These are phyloP conservation scores for Furcula furcula DNA, from an alignment of 2,888 invertebrate species.

Conservation along the genomic window DNA sequence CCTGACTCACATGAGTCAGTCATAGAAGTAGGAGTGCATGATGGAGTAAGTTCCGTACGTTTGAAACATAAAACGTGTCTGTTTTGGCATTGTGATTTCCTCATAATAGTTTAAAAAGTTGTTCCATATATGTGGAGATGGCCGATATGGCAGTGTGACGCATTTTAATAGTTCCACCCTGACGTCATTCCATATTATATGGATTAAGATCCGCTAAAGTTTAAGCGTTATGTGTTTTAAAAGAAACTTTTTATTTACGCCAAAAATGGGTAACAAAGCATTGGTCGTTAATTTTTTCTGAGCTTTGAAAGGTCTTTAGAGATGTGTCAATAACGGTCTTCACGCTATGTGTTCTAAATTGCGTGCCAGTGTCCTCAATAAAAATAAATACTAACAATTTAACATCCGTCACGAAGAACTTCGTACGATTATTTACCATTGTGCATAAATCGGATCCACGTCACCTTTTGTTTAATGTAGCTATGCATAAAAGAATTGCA, in stretches of 20 bases:
- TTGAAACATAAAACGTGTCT: not conserved
- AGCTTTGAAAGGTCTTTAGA: no score
- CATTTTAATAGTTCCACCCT: not conserved
- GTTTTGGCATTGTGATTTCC: not conserved
- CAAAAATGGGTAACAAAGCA: no score
- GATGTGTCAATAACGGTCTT: no score
- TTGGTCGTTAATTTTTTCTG: no score
- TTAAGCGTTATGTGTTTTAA: no score
- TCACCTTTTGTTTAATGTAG: constrained; percentile 5
- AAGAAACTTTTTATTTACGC: no score
- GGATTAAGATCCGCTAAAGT: no score
- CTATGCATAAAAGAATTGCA: constrained; percentile 20
- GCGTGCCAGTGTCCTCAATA: no score
- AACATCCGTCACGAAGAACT: not conserved
- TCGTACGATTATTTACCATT: not conserved
- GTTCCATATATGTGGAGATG: not conserved
- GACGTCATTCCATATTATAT: not conserved
- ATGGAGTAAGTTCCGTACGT: not conserved
- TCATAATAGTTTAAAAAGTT: not conserved
- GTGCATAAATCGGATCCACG: not conserved
- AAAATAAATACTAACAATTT: no score
- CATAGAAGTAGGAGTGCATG: not conserved
- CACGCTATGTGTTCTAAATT: no score
- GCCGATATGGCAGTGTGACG: not conserved
- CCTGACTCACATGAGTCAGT: not conserved